These are phyloP conservation scores for Sitta carolinensis DNA, from an alignment of 2,797 vertebrate species.

Conservation along the genomic window DNA sequence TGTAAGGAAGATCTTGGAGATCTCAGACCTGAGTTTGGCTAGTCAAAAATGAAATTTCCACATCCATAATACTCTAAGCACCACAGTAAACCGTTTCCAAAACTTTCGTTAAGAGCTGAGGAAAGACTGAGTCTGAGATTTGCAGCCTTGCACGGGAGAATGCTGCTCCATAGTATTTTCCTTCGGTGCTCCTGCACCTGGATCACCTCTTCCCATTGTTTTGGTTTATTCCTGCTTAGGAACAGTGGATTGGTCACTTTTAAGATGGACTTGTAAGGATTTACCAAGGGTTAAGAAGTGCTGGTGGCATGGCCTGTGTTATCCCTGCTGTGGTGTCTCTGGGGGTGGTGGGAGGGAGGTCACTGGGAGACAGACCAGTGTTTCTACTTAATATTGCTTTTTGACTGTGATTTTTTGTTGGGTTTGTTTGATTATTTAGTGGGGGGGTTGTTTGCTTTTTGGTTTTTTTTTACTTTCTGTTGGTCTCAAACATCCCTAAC, in stretches of 20 bases:
- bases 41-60: background rate
- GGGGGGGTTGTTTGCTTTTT: background rate
- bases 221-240: background rate
- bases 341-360: background rate
- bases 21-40: background rate
- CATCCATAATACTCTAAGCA: background rate
- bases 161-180: background rate
- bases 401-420: background rate
- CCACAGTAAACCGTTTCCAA: background rate
- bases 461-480: background rate
- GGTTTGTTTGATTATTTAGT: too few species aligned
- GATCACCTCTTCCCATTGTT: background rate
- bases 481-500: background rate
- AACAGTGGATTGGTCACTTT: background rate
- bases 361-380: background rate
- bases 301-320: background rate
- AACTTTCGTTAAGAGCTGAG: background rate
- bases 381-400: background rate
- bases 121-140: background rate
- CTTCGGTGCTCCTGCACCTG: background rate
- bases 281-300: background rate
- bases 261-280: background rate
- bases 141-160: background rate
- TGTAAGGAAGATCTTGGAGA: background rate
- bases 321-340: accelerated